Conservation (phyloP, 2,113 vertebrate species). For the Orycteropus afer region DNA sequence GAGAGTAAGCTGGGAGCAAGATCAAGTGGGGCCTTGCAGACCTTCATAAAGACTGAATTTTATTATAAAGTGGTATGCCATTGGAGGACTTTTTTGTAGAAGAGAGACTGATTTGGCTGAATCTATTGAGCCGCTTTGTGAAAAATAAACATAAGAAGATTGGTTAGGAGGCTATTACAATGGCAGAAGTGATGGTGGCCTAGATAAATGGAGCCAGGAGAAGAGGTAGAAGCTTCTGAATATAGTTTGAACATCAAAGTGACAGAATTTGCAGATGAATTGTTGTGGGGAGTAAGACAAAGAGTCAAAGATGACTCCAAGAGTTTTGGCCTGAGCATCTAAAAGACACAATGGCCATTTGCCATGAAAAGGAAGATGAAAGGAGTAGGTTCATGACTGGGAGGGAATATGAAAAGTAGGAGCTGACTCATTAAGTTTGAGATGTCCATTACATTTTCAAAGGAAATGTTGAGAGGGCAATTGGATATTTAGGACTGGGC, state of each 20-base stretch:
- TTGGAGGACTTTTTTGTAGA: not conserved
- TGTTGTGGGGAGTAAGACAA: not conserved
- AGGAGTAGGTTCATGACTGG: not conserved
- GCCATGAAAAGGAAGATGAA: not conserved
- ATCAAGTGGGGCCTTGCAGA: not conserved
- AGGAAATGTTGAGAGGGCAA: not conserved
- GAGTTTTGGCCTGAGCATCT: not conserved
- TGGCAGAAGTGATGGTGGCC: not conserved
- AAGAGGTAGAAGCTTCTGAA: not conserved
- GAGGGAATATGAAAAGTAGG: not conserved
- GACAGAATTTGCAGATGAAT: not conserved
- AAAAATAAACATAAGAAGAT: not conserved
- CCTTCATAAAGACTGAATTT: not conserved
- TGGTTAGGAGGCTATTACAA: not conserved
- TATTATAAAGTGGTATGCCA: not conserved
- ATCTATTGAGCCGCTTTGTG: not conserved
- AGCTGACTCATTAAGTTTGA: not conserved
- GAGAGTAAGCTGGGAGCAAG: not conserved
- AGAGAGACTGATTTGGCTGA: not conserved
- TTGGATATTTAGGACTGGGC: rapidly evolving
- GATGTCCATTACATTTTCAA: not conserved
- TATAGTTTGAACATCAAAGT: not conserved
- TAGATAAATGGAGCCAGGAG: not conserved
- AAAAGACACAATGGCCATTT: not conserved
- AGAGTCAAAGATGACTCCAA: not conserved